Conservation (phyloP, 2,113 vertebrate species). For the Cichladusa arquata region DNA sequence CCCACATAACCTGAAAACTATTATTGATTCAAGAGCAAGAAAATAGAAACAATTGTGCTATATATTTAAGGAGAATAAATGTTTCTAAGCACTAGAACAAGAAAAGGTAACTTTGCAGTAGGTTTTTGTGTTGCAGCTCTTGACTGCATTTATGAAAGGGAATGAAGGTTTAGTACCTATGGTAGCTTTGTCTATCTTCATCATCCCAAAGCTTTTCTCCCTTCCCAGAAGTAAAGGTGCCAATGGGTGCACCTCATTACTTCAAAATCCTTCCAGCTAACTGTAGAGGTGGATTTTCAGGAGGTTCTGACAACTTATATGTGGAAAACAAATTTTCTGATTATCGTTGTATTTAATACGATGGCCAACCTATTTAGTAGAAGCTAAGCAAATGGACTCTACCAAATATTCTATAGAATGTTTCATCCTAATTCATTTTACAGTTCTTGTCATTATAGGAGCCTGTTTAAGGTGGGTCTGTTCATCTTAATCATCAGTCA, state of each 20-base stretch:
- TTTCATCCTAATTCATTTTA: background rate
- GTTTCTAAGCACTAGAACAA: background rate
- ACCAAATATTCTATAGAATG: background rate
- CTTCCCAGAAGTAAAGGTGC: background rate
- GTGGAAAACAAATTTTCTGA: background rate
- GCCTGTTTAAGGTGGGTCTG: background rate
- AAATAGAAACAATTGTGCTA: background rate
- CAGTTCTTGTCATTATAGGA: background rate
- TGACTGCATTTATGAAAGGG: accelerated
- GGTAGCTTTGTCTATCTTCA: background rate
- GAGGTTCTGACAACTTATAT: background rate
- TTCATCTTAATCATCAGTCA: background rate
- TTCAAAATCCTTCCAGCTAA: background rate
- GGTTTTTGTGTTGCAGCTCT: background rate
- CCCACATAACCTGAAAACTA: background rate
- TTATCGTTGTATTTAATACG: background rate
- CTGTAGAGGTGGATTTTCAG: background rate
- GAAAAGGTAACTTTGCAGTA: background rate
- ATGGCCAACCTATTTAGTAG: background rate
- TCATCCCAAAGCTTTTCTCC: background rate
- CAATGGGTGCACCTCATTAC: background rate
- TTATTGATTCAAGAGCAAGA: background rate
- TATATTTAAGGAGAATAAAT: background rate
- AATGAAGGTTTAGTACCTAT: background rate
- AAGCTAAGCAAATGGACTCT: background rate